Evolutionary conservation across 2,797 vertebrate genomes (phyloP), one percentile per base, ranked within the genome.

Genomic region (Gouania willdenowi): DNA sequence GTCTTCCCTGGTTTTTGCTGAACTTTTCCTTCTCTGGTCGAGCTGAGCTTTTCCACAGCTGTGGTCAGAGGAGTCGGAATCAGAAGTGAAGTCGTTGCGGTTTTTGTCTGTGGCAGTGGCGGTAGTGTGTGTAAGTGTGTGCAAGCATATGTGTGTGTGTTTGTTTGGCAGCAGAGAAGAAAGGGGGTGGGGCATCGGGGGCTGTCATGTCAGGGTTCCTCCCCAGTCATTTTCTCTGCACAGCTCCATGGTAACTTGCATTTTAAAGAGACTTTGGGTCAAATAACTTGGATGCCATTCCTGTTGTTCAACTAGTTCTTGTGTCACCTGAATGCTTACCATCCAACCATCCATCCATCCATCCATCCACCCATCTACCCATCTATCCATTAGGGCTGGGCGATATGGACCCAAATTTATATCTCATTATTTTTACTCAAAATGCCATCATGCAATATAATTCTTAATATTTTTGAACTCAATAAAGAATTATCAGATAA

Each of bases 211-310:
- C 75, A 77, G 73, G 73, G 76, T 53, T 71, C 73, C 68, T 81
- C 73, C 79, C 66, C 73, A 35, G 65, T 81, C 59, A 44, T 84
- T 83, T 76, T 59, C 71, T 68, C 57, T 29, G 54, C 55, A 67
- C 70, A 67, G 66, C 75, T 65, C 79, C 74, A 72, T 80, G 72
- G 77, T 75, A 77, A 82, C 79, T 61, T 66, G 77, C 68, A 75
- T 83, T 70, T 77, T 72, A 77, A 79, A 61, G 53, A 63, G 74
- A 59, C 54, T 51, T 41, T 28, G 59, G 54, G 41, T 71, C 37
- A 72, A 68, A 82, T 85, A 60, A 83, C 83, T 83, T 41, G 54
- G 61, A 85, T 84, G 76, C 76, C 82, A 71, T 79, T 81, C 71
- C 66, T 36, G 79, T 84, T 82, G 75, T 83, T 82, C 80, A 79